Evolutionary conservation across 2,113 vertebrate genomes (phyloP).

Genomic region (Hypocryptadius cinnamomeus): DNA sequence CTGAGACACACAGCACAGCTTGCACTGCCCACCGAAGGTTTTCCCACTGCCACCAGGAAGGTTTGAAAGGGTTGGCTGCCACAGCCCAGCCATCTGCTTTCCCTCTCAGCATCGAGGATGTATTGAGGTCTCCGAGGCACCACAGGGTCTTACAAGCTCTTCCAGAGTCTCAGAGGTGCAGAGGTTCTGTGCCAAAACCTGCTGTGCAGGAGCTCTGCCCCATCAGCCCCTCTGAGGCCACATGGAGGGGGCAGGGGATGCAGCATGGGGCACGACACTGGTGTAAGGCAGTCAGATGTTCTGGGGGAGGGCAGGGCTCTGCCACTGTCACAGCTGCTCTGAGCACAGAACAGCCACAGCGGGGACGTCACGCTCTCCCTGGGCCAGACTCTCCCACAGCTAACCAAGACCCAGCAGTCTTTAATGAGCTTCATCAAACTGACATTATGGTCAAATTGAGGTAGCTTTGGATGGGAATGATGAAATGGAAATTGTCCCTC

Average conservation of each 20-base stretch:
- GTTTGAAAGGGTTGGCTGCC: background rate
- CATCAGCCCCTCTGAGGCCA: background rate
- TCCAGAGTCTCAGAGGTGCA: background rate
- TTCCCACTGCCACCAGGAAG: background rate
- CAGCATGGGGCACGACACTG: fast-evolving
- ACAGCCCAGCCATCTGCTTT: background rate
- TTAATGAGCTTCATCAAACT: background rate
- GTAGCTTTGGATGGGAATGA: background rate
- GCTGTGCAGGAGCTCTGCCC: background rate
- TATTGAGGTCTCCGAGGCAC: background rate
- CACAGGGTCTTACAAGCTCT: background rate
- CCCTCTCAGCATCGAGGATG: fast-evolving
- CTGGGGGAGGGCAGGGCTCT: background rate
- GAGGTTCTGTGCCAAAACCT: background rate
- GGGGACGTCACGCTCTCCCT: background rate
- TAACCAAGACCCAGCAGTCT: background rate
- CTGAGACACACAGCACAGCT: background rate
- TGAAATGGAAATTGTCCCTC: background rate
- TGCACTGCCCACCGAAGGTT: background rate
- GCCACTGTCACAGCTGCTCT: background rate
- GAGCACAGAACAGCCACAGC: background rate
- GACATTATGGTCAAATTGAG: background rate
- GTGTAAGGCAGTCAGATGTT: background rate
- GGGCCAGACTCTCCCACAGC: background rate
- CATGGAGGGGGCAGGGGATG: background rate